Evolutionary conservation across 2,797 vertebrate species (phyloP).

Genomic region (Enteromius treurensis): DNA sequence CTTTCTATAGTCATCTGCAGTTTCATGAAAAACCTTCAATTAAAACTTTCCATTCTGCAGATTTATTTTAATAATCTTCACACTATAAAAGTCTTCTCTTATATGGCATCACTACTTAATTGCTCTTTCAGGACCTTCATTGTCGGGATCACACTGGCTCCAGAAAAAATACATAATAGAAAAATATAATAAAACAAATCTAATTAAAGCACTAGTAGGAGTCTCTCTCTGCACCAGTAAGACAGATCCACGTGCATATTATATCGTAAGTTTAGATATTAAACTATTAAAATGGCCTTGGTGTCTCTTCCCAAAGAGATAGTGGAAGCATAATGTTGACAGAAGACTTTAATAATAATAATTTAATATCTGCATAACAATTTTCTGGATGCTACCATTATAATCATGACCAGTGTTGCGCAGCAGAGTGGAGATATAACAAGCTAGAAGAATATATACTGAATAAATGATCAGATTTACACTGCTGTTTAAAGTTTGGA

Average conservation of each 20-base stretch:
- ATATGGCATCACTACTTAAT: background rate
- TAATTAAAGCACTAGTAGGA: background rate
- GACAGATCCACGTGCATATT: background rate
- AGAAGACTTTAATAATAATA: constrained; percentile 3
- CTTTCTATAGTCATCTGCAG: background rate
- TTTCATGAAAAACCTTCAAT: background rate
- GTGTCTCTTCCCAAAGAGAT: background rate
- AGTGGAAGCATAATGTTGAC: background rate
- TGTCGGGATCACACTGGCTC: background rate
- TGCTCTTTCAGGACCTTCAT: background rate
- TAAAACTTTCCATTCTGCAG: background rate
- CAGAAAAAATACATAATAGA: background rate
- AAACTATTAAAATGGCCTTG: constrained; percentile 8
- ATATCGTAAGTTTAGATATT: background rate
- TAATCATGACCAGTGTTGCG: background rate
- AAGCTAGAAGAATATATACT: background rate
- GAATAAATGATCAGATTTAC: background rate
- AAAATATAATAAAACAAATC: background rate
- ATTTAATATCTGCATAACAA: background rate
- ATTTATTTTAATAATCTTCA: background rate
- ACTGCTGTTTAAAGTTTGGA: background rate
- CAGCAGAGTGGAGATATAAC: background rate
- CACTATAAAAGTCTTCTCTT: background rate
- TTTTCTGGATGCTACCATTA: background rate
- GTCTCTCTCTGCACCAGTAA: background rate